A percentile compares a stretch with the other conserved stretches of the same genome.
These are phyloP conservation scores for Micromesistius poutassou DNA, from an alignment of 2,797 vertebrate species.

Conservation along the genomic window DNA sequence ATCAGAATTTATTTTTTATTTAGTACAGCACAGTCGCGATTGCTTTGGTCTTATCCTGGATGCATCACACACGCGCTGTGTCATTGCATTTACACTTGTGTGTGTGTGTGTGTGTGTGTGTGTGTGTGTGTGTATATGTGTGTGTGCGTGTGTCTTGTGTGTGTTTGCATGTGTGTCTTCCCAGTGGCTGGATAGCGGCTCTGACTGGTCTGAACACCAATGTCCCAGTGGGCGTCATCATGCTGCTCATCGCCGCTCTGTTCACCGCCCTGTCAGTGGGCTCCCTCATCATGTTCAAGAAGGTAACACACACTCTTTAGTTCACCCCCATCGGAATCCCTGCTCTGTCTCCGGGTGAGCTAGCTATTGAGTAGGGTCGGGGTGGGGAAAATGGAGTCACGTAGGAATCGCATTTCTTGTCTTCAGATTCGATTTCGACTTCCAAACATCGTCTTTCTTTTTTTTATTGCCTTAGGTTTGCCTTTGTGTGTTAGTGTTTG, in stretches of 20 bases:
- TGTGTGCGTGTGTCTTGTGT: not conserved
- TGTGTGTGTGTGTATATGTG: conserved; percentile 7
- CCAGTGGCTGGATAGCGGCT: conserved; percentile 96
- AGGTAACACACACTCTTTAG: conserved; percentile 72
- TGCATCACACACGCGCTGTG: not conserved
- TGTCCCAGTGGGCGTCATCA: conserved; percentile 95
- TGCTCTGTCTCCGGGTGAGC: not conserved
- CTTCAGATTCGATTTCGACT: no score
- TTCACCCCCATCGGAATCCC: not conserved
- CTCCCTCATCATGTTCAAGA: conserved; percentile 99
- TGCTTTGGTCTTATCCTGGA: no score
- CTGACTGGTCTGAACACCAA: conserved; percentile 91
- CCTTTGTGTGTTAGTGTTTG: no score
- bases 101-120: not conserved
- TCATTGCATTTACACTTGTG: not conserved
- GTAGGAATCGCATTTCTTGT: no score
- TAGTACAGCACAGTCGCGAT: no score
- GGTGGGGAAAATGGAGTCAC: no score
- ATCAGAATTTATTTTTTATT: no score
- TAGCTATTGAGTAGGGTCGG: not conserved
- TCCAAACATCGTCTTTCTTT: no score
- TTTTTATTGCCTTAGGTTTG: no score
- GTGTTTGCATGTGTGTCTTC: conserved; percentile 14
- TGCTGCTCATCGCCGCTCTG: conserved; percentile 94
- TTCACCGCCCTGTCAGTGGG: conserved; percentile 96